Base-by-base conservation (phyloP, 2,797 vertebrate species). In the Parauchenoglanis ngamensis region DNA sequence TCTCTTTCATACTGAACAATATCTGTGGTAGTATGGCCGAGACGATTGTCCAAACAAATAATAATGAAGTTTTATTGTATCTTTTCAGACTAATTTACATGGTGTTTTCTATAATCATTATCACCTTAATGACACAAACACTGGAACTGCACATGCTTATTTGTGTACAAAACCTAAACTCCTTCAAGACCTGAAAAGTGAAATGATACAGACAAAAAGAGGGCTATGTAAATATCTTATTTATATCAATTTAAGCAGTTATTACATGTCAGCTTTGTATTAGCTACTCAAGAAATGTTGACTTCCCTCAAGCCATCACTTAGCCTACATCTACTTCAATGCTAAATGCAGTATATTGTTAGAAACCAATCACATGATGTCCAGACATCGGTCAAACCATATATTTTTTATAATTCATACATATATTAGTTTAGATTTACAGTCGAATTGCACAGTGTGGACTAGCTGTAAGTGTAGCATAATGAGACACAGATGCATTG, bases 381-480 rank as follows among this genome's bases (percentile, higher is more conserved):
- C 54, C 21, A 77, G 4, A 65, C 72, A 78, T 78, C 35, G 77
- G 12, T 77, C 67, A 77, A 49, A 84, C 73, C 63, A 87, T 46
- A 70, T 87, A 75, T 90, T 78, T 83, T 57, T 79, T 80, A 52
- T 79, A 67, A 86, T 59, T 87, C 73, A 85, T 73, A 61, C 15
- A 86, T 79, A 83, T 63, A 77, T 84, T 52, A 54, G 83, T 84
- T 83, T n/a, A 84, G 56, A 81, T 40, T 65, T 88, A 75, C 23
- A 68, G 31, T 93, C 89, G 87, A 87, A 92, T 93, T 93, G 84
- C 85, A 89, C 81, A 88, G 86, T 73, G 91, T 94, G 93, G 92
- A 92, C 89, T 93, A 92, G 44, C 88, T 92, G 92, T 91, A 89
- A 93, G 92, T 94, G 95, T 96, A 96, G 95, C 95, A 95, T 93